Base-by-base conservation (phyloP, 2,113 vertebrate genomes). In the Erinaceus europaeus region DNA sequence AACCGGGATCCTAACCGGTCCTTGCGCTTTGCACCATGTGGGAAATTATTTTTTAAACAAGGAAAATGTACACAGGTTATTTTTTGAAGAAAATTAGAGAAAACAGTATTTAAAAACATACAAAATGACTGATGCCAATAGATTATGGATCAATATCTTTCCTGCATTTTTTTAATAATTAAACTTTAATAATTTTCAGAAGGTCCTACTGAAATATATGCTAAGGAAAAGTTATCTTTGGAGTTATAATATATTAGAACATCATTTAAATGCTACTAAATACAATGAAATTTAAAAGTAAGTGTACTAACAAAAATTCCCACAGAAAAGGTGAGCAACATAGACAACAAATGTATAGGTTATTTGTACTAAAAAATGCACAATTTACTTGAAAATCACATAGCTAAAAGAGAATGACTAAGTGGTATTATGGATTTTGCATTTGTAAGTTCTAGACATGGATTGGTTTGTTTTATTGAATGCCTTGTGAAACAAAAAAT, bases 391-490 rank as follows among this genome's bases (percentile, higher is more conserved):
- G 77, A 93, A 91, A 72, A 68, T 50, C 71, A 73, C 25, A 89
- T 53, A 21, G 76, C 32, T 68, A 27, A 87, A 93, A 92, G 85
- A 65, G 29, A 75, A 42, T 44, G 0, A 74, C n/a, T 44, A 76
- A 91, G 73, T 80, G 65, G 46, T 92, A 57, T 79, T 94, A 89
- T 75, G 76, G 74, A 91, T 91, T 92, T 87, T 82, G 84, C 27
- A 93, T 61, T 73, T 20, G 13, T 90, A 92, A 87, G 67, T 84
- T 83, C 93, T 80, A 94, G 91, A 82, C 62, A 89, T 88, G 40
- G 92, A 92, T 93, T 93, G 93, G 80, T 94, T 96, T 93, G 90
- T 91, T 92, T 92, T 85, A 91, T 20, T 83, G 40, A 93, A 52
- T 34, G 94, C 57, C 46, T 92, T 93, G 61, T 95, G 67, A 92